A percentile compares a stretch with the other conserved stretches of the same genome.
phyloP scores from a whole-genome alignment of 2,888 invertebrate species.

The Lasius platythorax region DNA sequence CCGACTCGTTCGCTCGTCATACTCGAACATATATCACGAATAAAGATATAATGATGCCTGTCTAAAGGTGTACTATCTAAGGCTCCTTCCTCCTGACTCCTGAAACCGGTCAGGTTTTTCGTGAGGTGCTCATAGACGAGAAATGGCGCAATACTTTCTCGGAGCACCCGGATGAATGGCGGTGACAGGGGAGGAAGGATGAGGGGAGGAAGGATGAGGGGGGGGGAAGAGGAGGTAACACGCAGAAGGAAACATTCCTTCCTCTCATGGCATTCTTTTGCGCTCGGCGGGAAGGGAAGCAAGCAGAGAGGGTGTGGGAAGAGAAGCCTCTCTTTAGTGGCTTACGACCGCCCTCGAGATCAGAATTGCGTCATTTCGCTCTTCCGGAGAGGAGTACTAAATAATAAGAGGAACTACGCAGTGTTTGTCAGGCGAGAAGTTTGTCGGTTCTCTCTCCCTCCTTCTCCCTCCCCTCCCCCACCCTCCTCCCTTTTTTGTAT shows the following conservation, averaged over 20 bases:
- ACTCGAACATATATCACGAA: too few relatives aligned
- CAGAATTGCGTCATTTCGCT: constrained; percentile 66
- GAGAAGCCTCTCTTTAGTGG: constrained; percentile 25
- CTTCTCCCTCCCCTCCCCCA: background rate
- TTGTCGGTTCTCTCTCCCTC: background rate
- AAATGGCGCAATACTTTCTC: constrained; percentile 48
- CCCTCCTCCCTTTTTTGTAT: background rate
- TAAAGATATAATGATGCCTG: too few relatives aligned
- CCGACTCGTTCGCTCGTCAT: background rate
- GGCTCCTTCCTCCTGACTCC: background rate
- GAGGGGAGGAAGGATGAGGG: background rate
- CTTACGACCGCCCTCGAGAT: constrained; percentile 52
- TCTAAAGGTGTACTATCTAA: too few relatives aligned
- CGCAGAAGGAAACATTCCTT: constrained; percentile 39
- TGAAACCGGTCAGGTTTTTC: background rate
- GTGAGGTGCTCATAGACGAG: background rate
- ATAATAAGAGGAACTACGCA: constrained; percentile 61
- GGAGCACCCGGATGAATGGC: background rate
- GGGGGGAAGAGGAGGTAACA: background rate
- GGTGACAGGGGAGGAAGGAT: background rate
- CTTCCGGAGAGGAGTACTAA: constrained; percentile 58
- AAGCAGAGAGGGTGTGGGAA: background rate
- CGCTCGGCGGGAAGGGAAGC: background rate
- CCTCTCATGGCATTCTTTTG: constrained; percentile 10
- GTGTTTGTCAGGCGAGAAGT: constrained; percentile 45